Conservation (phyloP, 2,113 vertebrate species). For the Delphinus delphis region DNA sequence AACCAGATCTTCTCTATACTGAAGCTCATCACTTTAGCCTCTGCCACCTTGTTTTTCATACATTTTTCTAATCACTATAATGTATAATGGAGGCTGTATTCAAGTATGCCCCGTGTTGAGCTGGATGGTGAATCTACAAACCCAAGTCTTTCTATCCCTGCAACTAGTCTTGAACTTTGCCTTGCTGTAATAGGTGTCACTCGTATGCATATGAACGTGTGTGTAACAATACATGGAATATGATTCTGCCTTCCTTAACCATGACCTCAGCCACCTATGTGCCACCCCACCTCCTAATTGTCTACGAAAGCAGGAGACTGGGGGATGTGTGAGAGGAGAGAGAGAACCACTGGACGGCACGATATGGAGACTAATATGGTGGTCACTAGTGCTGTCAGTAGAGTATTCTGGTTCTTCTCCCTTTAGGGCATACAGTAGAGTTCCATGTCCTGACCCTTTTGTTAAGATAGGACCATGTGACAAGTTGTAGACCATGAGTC, state of each 20-base stretch:
- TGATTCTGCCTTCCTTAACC: neutral
- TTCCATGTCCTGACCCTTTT: neutral
- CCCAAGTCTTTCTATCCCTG: neutral
- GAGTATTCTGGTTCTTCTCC: neutral
- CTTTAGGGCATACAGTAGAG: neutral
- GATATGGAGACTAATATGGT: neutral
- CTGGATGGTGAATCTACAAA: neutral
- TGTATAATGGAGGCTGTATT: neutral
- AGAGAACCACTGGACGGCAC: too few relatives aligned
- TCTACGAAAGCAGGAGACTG: neutral
- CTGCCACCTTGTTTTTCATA: neutral
- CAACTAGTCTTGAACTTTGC: neutral
- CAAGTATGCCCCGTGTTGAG: neutral
- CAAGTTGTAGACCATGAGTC: neutral
- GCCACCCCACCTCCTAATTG: too few relatives aligned
- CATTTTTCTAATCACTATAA: neutral
- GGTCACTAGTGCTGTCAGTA: neutral
- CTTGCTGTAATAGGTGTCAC: neutral
- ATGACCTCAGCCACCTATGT: neutral
- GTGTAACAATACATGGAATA: neutral
- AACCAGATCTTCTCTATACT: neutral
- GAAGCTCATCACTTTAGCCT: neutral
- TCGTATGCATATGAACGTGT: neutral
- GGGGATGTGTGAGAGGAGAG: neutral
- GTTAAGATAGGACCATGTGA: neutral